These are phyloP conservation scores for Ophiodon elongatus DNA, from an alignment of 2,113 vertebrate genomes.

Conservation along the genomic window DNA sequence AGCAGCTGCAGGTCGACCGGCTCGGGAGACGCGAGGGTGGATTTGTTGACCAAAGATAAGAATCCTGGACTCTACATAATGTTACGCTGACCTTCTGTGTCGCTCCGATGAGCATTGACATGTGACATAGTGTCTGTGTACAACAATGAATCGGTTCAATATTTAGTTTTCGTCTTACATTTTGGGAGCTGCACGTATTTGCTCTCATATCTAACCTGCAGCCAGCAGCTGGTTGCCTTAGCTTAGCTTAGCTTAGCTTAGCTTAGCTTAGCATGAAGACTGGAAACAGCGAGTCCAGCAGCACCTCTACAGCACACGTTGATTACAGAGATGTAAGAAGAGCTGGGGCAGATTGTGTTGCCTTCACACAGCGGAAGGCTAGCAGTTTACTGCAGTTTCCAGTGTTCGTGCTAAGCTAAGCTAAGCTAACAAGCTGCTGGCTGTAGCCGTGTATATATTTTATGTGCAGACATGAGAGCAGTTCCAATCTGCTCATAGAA, in stretches of 20 bases:
- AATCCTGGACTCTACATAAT: too few species aligned
- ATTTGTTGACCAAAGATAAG: too few species aligned
- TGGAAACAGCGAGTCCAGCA: not conserved
- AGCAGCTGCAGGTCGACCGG: constrained; percentile 6
- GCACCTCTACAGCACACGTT: not conserved
- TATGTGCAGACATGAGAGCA: not conserved
- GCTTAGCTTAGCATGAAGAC: not conserved
- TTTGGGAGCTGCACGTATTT: not conserved
- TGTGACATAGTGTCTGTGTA: too few species aligned
- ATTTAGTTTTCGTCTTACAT: not conserved
- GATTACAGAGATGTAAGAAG: not conserved
- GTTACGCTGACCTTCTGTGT: too few species aligned
- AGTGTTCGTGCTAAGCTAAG: constrained; percentile 7
- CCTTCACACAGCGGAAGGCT: not conserved
- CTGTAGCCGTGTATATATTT: not conserved
- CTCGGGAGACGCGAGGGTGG: too few species aligned
- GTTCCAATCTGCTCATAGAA: not conserved
- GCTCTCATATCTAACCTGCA: not conserved
- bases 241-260: too few species aligned
- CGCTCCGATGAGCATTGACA: too few species aligned
- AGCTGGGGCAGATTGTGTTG: not conserved
- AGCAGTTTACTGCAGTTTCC: not conserved
- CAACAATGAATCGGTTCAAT: not conserved
- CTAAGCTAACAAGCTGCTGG: not conserved
- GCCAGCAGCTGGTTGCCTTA: not conserved